These are phyloP conservation scores for Eulemur rufifrons DNA, from an alignment of 2,113 vertebrate species.

Conservation along the genomic window DNA sequence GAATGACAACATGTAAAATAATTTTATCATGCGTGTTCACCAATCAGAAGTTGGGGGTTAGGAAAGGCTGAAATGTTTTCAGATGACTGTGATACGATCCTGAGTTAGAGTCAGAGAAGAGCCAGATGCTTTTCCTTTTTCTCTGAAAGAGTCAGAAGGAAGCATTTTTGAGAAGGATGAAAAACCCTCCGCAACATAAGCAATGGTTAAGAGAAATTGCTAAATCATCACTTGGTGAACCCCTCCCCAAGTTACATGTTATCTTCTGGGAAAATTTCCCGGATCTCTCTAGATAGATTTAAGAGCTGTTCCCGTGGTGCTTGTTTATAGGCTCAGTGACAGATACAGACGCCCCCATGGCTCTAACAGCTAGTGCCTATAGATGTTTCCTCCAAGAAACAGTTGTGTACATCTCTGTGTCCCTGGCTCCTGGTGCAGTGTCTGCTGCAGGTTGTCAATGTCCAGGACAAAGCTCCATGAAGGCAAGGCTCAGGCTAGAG, in stretches of 20 bases:
- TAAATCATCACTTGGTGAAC: neutral
- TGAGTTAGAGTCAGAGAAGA: neutral
- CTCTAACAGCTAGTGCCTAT: neutral
- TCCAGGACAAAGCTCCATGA: neutral
- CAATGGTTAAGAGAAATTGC: neutral
- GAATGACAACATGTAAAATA: neutral
- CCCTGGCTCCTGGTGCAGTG: neutral
- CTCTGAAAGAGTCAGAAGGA: neutral
- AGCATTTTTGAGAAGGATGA: conserved; percentile 23
- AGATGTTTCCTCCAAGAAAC: neutral
- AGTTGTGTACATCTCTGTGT: neutral
- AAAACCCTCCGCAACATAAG: neutral
- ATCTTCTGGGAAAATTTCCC: neutral
- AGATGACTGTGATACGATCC: neutral
- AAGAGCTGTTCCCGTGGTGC: neutral
- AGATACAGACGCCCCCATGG: neutral
- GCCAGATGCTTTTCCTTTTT: neutral
- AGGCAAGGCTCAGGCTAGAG: neutral
- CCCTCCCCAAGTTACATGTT: neutral
- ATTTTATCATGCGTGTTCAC: neutral
- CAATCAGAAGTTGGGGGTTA: neutral
- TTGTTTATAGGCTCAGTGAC: neutral
- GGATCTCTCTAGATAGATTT: neutral
- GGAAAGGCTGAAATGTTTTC: neutral
- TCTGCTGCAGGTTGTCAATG: neutral